Conservation (phyloP, 2,113 vertebrate species). For the Malurus melanocephalus region DNA sequence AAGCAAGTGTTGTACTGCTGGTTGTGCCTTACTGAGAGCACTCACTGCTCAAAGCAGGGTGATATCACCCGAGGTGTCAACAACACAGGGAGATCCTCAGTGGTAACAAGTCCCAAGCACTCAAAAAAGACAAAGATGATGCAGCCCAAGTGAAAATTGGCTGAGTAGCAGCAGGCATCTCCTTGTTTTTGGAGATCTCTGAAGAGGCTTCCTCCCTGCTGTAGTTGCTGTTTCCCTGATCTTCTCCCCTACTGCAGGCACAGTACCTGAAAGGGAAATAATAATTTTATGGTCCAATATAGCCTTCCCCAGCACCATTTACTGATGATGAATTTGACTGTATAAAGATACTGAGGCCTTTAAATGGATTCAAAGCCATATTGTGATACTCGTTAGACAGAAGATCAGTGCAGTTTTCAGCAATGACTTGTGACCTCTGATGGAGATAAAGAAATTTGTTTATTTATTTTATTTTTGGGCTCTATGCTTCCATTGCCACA, state of each 20-base stretch:
- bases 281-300: neutral
- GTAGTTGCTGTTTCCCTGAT: neutral
- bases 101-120: neutral
- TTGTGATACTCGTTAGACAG: neutral
- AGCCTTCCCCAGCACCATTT: neutral
- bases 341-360: neutral
- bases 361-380: neutral
- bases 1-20: neutral
- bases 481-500: neutral
- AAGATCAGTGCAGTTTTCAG: neutral
- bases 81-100: neutral
- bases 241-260: neutral
- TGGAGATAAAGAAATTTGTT: neutral
- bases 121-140: neutral
- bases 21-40: neutral
- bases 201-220: neutral
- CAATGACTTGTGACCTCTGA: fast-evolving
- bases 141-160: neutral
- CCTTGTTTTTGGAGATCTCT: neutral
- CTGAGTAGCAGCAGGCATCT: neutral
- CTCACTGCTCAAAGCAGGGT: neutral
- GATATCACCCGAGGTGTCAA: neutral
- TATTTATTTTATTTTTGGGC: neutral
- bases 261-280: neutral
- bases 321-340: neutral